Base-by-base conservation (phyloP, 2,888 invertebrate species). In the Drosophila birchii region DNA sequence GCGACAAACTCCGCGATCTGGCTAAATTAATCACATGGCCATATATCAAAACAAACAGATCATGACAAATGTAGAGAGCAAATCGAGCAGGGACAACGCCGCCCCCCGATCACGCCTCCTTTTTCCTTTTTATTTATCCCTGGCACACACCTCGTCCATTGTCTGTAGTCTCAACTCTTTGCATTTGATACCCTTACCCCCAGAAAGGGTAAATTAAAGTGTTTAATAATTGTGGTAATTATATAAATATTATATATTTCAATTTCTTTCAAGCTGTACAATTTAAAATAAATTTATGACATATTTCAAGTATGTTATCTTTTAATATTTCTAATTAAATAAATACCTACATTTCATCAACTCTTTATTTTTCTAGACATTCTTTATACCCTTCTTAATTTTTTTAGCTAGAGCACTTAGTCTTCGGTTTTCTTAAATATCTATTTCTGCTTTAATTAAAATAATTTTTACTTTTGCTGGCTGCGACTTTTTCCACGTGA, bases 41-140 rank as follows among this genome's bases (percentile, higher is more conserved):
- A 71, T 80, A 74, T 67, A 86, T 86, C 86, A 86, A 86, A 86
- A 85, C 77, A 85, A 86, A 87, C 86, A 86, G 86, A 86, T 86
- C 87, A 86, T 86, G 87, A 87, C 87, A 86, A 87, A 87, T 85
- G 87, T 81, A 75, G 67, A 62, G 56, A 44, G 72, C 76, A 78
- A 87, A 85, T 86, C 79, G 85, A 47, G 79, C 75, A 68, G 72
- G 77, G 71, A 86, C 56, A n/a, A 26, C 49, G n/a, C 34, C 38
- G 51, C 14, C 44, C 36, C 36, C 26, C 36, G 49, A 54, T 64
- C 57, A 23, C 43, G 36, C 54, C 41, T 34, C 34, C 16, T 51
- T 56, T 49, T 36, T 36, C 7, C 26, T 47, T 12, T 47, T n/a
- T 51, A 18, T 63, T 39, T 43, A 18, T 60, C n/a, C 38, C 32